These are phyloP conservation scores for Nomada ruficornis DNA, from an alignment of 2,888 invertebrate genomes.

Conservation along the genomic window DNA sequence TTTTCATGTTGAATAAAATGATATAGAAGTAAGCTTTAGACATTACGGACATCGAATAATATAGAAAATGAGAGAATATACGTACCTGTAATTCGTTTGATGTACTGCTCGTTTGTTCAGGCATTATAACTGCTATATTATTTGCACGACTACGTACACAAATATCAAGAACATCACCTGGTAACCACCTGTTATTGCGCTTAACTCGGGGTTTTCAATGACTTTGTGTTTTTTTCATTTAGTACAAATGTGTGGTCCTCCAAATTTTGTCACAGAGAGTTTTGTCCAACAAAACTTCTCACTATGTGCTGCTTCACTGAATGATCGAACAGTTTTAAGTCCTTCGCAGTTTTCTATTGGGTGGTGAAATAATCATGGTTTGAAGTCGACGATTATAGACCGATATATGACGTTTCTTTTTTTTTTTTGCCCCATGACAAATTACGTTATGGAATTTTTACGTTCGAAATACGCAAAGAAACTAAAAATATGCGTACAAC, in stretches of 20 bases:
- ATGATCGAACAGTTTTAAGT: not conserved
- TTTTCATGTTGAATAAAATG: not conserved
- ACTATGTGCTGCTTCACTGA: slow-evolving; percentile 24
- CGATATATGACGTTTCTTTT: not conserved
- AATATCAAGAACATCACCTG: not conserved
- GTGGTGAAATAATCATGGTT: slow-evolving; percentile 16
- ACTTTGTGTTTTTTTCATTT: not conserved
- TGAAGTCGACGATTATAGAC: not conserved
- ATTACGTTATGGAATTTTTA: no score
- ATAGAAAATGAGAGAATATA: slow-evolving; percentile 16
- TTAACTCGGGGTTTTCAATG: not conserved
- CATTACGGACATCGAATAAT: not conserved
- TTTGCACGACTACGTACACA: slow-evolving; percentile 5
- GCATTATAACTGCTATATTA: slow-evolving; percentile 28
- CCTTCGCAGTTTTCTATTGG: slow-evolving; percentile 27
- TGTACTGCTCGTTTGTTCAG: not conserved
- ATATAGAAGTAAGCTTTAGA: not conserved
- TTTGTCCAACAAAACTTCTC: not conserved
- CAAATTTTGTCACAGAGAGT: not conserved
- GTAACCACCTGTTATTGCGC: slow-evolving; percentile 20
- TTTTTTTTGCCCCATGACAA: not conserved
- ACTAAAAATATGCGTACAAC: no score
- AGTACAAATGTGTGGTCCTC: no score
- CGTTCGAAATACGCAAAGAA: no score
- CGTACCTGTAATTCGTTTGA: slow-evolving; percentile 1